Evolutionary conservation across 2,797 vertebrate species (phyloP).

Genomic region (Syngnathus rostellatus): DNA sequence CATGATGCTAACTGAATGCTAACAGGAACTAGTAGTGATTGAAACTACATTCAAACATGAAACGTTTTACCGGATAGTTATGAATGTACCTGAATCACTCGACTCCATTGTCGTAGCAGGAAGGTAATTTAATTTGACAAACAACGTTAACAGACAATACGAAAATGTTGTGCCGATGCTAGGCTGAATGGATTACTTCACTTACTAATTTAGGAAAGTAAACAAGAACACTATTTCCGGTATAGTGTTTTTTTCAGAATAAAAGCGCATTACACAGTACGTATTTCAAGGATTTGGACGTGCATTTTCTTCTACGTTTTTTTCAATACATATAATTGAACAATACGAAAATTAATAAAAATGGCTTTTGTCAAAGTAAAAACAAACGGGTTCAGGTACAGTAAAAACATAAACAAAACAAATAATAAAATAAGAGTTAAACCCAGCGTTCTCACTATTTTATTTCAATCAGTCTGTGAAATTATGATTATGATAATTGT

Average conservation of each 20-base stretch:
- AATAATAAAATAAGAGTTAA: too few relatives aligned
- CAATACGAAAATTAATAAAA: too few relatives aligned
- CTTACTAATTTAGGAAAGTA: background rate
- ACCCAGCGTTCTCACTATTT: too few relatives aligned
- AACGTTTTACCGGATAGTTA: background rate
- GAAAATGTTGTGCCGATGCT: conserved; percentile 5
- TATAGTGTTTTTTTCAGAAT: conserved; percentile 8
- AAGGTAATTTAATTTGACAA: conserved; percentile 7
- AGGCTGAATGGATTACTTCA: background rate
- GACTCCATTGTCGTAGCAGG: conserved; percentile 49
- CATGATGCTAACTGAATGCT: conserved; percentile 5
- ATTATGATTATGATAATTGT: too few relatives aligned
- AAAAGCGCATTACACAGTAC: conserved; percentile 19
- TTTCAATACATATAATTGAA: too few relatives aligned
- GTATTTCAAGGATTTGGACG: background rate
- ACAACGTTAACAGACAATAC: background rate
- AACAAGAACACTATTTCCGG: conserved; percentile 19
- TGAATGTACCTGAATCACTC: conserved; percentile 43
- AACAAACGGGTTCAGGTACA: too few relatives aligned
- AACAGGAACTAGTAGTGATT: background rate
- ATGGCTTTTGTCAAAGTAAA: too few relatives aligned
- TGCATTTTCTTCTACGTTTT: too few relatives aligned
- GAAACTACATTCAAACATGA: background rate
- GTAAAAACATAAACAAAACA: too few relatives aligned
- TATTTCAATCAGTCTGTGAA: too few relatives aligned